Evolutionary conservation across 2,113 vertebrate species (phyloP).

Genomic region (Tupaia chinensis): DNA sequence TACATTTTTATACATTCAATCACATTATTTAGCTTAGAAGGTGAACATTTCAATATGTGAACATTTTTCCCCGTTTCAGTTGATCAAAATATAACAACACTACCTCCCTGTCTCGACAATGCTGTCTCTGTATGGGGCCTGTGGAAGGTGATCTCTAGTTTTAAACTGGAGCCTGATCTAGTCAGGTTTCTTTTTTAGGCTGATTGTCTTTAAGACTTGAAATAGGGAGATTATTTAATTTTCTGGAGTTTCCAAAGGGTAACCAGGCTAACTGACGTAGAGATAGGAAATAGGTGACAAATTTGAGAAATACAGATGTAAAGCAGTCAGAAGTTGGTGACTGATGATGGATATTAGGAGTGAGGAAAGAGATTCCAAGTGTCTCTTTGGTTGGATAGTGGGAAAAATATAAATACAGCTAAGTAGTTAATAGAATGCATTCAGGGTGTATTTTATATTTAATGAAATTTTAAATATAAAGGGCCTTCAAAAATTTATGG

Average conservation of each 20-base stretch:
- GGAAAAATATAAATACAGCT: background rate
- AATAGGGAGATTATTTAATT: background rate
- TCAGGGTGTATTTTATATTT: slow-evolving; percentile 14
- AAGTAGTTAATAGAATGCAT: background rate
- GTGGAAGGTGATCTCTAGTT: background rate
- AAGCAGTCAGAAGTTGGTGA: background rate
- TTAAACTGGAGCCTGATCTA: background rate
- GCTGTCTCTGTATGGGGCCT: no score
- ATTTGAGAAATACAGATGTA: background rate
- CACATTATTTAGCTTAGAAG: no score
- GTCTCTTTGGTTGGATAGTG: background rate
- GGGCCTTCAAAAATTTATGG: no score
- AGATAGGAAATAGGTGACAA: background rate
- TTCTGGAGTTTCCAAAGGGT: background rate
- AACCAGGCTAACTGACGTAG: slow-evolving; percentile 16
- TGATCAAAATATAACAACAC: no score
- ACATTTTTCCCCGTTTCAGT: no score
- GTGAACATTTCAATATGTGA: no score
- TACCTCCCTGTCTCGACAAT: no score
- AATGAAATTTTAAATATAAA: background rate
- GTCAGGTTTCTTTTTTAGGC: background rate
- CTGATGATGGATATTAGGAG: background rate
- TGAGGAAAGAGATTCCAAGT: background rate
- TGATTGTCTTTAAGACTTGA: background rate
- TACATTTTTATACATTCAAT: no score